Base-by-base conservation (phyloP, 2,888 invertebrate genomes). In the Melanostoma scalare region DNA sequence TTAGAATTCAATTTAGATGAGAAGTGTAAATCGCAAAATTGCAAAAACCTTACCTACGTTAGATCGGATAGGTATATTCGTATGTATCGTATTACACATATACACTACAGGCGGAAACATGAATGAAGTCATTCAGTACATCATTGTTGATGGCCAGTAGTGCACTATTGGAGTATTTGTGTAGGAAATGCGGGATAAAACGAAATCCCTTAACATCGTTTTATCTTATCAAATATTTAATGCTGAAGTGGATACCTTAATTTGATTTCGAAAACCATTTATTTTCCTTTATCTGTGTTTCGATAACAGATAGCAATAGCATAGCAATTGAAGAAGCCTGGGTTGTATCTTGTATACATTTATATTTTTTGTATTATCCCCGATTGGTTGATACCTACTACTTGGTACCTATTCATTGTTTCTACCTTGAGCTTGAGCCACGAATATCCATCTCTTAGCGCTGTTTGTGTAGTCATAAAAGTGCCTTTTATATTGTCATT, bases 231-330 rank as follows among this genome's bases (percentile, higher is more conserved):
- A 80, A 80, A 69, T 69, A 69, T 74, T 69, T 74, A 69, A 80
- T 67, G 61, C 61, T 58, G 58, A 68, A 79, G 73, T 73, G 61
- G 73, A 60, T 68, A 55, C 67, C 78, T 73, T 79, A 68, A 79
- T 73, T 79, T 73, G 73, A 79, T 79, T 79, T 79, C 6, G 61
- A 79, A 73, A 79, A 56, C 78, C 78, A 72, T 73, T 79, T 79
- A 73, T 68, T 55, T 67, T 40, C 48, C 46, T 35, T 8, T 61
- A 68, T 79, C 67, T 46, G 72, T 9, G 35, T 46, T 58, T 48
- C 33, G 46, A 73, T 58, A 46, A 44, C 36, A 60, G 52, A 76
- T 69, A 63, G 4, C 20, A 20, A 20, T 20, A 20, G 20, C 20
- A 20, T 20, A 20, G 20, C 20, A 20, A 20, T 20, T 8, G 35